Evolutionary conservation across 2,797 vertebrate genomes (phyloP), one percentile per base, ranked within the genome.

Genomic region (Pangasius mekongensis): DNA sequence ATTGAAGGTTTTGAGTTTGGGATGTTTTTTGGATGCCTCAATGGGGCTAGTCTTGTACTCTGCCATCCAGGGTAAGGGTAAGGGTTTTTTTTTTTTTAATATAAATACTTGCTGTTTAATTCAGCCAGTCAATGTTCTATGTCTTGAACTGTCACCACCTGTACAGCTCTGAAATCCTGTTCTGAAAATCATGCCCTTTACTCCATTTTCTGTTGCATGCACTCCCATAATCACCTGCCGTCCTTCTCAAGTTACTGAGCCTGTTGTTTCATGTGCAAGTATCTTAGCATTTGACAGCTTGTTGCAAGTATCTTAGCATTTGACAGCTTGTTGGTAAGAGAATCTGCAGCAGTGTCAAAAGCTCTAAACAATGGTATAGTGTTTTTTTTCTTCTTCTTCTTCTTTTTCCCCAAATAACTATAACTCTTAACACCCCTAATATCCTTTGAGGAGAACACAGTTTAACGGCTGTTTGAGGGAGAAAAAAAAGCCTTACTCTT

Each of bases 1-100:
- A 87, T 89, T 89, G 54, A 66, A 30, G 36, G 92, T 92, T 87
- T 93, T 84, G 91, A 88, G 83, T 88, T 88, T 90, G 92, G 91
- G 93, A 92, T 94, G 92, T 95, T 93, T 87, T 93, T 92, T 88
- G 81, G 91, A 93, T 94, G 95, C 94, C 94, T 95, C 94, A 90
- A 64, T 78, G 67, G 36, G 77, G 49, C 39, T 62, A n/a, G 39
- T 81, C 30, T 73, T 81, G 10, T 58, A 14, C 27, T 71, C 43
- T 58, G 33, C 62, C 52, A 49, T 67, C 27, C 16, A 73, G 30
- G 39, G 52, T 33, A 24, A 86, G 39, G 62, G 36, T 39, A 39
- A 39, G 3, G 36, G 58, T 47, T 39, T 78, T 27, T 56, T 69
- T 66, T 18, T 56, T 47, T 39, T 87, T 18, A n/a, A n/a, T n/a